Conservation (phyloP, 2,888 invertebrate species). For the Tenthredo amoena region DNA sequence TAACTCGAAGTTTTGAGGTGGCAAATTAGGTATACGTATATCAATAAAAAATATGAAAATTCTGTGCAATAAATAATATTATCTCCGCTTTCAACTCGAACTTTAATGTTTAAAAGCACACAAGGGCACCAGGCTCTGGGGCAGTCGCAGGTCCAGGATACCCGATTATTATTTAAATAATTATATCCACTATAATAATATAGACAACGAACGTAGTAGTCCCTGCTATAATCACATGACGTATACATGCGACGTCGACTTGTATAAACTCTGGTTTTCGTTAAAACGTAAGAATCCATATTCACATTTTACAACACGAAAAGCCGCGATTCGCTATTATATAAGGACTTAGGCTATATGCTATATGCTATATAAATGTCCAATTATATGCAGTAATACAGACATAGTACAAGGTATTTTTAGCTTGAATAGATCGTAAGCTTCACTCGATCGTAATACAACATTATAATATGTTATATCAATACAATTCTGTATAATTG, state of each 20-base stretch:
- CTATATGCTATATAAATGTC: background rate
- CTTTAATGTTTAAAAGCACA: slow-evolving; percentile 29
- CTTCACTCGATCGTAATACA: background rate
- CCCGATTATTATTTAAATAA: slow-evolving; percentile 40
- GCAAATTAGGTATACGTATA: background rate
- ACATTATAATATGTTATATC: background rate
- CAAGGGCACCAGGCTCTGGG: slow-evolving; percentile 67
- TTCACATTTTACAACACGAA: slow-evolving; percentile 20
- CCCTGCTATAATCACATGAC: background rate
- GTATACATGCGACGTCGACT: background rate
- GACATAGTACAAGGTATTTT: background rate
- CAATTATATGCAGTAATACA: background rate
- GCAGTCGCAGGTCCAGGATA: slow-evolving; percentile 69
- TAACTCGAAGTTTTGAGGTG: background rate
- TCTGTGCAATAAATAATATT: background rate
- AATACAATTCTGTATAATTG: background rate
- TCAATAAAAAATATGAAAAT: background rate
- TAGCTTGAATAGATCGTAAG: background rate
- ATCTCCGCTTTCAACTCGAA: background rate
- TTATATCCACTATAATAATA: slow-evolving; percentile 4
- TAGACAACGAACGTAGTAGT: background rate
- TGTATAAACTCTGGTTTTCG: background rate
- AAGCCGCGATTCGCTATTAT: slow-evolving; percentile 7
- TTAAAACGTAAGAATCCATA: background rate
- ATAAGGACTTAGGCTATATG: background rate